Evolutionary conservation across 2,888 invertebrate species (phyloP).

Genomic region (Nematopogon swammerdamellus): DNA sequence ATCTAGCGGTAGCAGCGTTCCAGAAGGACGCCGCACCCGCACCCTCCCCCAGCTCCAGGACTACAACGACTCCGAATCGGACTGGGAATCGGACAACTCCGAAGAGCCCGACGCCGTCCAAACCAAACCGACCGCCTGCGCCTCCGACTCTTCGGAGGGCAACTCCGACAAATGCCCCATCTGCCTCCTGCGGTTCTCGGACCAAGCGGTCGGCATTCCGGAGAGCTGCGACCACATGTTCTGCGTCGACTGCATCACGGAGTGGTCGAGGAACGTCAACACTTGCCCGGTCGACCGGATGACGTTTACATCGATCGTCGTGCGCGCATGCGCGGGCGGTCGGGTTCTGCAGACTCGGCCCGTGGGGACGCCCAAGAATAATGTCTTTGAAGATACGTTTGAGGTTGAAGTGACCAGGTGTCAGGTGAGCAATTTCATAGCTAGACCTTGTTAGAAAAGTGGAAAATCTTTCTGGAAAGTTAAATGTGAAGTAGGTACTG

Average conservation of each 20-base stretch:
- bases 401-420: constrained; percentile 72
- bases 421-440: constrained; percentile 59
- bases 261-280: constrained; percentile 94
- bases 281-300: constrained; percentile 92
- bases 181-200: constrained; percentile 72
- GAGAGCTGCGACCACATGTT: constrained; percentile 86
- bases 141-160: constrained; percentile 64
- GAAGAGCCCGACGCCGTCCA: constrained; percentile 10
- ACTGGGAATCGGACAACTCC: constrained; percentile 25
- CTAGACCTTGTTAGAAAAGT: not conserved
- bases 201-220: constrained; percentile 82
- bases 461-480: too few species aligned
- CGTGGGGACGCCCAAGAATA: constrained; percentile 52
- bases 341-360: constrained; percentile 63
- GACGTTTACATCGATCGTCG: constrained; percentile 73
- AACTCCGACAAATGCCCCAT: constrained; percentile 87
- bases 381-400: constrained; percentile 43
- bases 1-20: constrained; percentile 32
- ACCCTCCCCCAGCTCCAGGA: constrained; percentile 30
- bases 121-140: constrained; percentile 27
- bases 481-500: too few species aligned
- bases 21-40: constrained; percentile 27
- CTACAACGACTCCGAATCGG: constrained; percentile 36
- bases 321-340: constrained; percentile 66
- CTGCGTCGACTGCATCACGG: constrained; percentile 85